phyloP scores from a whole-genome alignment of 2,888 invertebrate species.

The Callinectes sapidus region DNA sequence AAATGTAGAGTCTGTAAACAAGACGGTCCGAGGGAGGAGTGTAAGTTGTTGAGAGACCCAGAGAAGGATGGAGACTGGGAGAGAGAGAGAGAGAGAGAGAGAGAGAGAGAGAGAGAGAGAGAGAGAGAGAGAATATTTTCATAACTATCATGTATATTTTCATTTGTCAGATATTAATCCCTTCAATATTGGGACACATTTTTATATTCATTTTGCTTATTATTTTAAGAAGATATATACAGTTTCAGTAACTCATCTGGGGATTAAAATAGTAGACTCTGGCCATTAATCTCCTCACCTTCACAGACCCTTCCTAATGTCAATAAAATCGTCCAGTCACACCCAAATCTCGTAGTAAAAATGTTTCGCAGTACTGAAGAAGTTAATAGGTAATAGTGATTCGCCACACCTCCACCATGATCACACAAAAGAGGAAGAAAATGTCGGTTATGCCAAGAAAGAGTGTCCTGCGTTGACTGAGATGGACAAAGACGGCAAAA shows the following conservation, averaged over 20 bases:
- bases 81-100: not conserved
- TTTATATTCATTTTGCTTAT: too few species aligned
- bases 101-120: slow-evolving; percentile 1
- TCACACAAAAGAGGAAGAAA: not conserved
- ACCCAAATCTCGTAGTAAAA: too few species aligned
- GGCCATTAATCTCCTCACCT: too few species aligned
- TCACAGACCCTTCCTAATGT: too few species aligned
- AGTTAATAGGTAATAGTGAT: not conserved
- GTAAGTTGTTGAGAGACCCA: not conserved
- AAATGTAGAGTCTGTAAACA: not conserved
- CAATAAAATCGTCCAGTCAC: too few species aligned
- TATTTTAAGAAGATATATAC: too few species aligned
- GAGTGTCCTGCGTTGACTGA: not conserved
- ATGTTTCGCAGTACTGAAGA: too few species aligned
- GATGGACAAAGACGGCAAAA: not conserved
- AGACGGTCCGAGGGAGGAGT: not conserved
- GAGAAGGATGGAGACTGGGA: not conserved
- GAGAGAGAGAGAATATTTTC: not conserved
- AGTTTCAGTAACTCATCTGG: too few species aligned
- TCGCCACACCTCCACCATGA: not conserved
- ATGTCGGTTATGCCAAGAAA: not conserved
- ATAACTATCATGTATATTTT: not conserved
- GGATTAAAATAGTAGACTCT: too few species aligned
- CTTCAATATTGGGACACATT: too few species aligned
- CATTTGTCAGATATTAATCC: not conserved